These are phyloP conservation scores for Coregonus ussuriensis DNA, from an alignment of 2,797 vertebrate species.

Conservation along the genomic window DNA sequence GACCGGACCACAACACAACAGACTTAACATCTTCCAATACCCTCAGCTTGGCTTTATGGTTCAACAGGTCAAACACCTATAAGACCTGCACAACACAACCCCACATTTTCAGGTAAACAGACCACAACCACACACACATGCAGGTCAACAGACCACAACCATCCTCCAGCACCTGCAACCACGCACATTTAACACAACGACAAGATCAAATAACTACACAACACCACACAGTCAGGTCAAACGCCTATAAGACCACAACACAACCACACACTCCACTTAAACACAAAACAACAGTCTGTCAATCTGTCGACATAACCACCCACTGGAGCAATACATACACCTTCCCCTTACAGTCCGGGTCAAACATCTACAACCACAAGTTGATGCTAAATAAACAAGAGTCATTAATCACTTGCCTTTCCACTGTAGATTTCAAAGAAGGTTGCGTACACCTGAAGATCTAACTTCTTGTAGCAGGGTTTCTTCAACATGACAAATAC, in stretches of 20 bases:
- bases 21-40: not conserved
- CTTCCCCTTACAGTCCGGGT: not conserved
- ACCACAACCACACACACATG: not conserved
- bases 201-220: not conserved
- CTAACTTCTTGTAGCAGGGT: slow-evolving; percentile 94
- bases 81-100: not conserved
- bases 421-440: slow-evolving; percentile 99
- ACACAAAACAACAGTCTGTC: not conserved
- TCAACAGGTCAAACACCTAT: not conserved
- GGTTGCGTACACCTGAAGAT: slow-evolving; percentile 95
- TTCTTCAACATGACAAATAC: slow-evolving; percentile 99
- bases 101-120: not conserved
- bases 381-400: not conserved
- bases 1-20: not conserved
- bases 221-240: not conserved
- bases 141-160: not conserved
- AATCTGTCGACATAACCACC: not conserved
- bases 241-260: not conserved
- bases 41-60: not conserved
- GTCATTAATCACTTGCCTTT: slow-evolving; percentile 79
- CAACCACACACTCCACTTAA: not conserved
- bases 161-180: not conserved
- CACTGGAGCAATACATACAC: not conserved
- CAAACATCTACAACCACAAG: not conserved
- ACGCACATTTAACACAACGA: not conserved